Conservation (phyloP, 1,140 invertebrate species). For the Ostrea edulis region DNA sequence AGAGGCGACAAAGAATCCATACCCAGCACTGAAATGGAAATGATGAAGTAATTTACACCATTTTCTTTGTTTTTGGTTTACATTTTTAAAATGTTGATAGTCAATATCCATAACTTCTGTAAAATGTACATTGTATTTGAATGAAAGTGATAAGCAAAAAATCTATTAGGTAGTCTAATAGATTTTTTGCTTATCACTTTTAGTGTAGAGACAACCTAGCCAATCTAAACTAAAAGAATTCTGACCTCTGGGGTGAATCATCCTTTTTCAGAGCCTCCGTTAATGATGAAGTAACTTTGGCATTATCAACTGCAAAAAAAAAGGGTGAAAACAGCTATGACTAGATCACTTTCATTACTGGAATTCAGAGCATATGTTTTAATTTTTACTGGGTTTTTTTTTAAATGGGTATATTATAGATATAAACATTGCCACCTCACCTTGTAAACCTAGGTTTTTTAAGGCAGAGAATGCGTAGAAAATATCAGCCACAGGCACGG, state of each 20-base stretch:
- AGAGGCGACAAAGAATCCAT: conserved; percentile 90
- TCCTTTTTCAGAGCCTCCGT: conserved; percentile 75
- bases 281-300: conserved; percentile 76
- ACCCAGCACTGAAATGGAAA: conserved; percentile 85
- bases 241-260: conserved; percentile 75
- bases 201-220: too few relatives aligned
- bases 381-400: too few relatives aligned
- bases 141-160: too few relatives aligned
- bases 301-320: conserved; percentile 77
- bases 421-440: conserved; percentile 56
- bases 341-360: not conserved
- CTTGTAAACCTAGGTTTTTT: conserved; percentile 77
- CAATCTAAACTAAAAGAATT: too few relatives aligned
- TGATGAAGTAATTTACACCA: too few relatives aligned
- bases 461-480: conserved; percentile 77
- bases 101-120: too few relatives aligned
- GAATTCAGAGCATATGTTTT: not conserved
- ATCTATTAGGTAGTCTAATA: too few relatives aligned
- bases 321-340: not conserved
- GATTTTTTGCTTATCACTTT: too few relatives aligned
- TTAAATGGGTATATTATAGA: too few relatives aligned
- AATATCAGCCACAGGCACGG: conserved; percentile 75
- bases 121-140: too few relatives aligned
- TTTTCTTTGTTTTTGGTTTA: too few relatives aligned
- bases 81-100: too few relatives aligned